A percentile compares a stretch with the other conserved stretches of the same genome.
Conservation (phyloP, 2,888 invertebrate species). For the Lasioglossum malachurum region DNA sequence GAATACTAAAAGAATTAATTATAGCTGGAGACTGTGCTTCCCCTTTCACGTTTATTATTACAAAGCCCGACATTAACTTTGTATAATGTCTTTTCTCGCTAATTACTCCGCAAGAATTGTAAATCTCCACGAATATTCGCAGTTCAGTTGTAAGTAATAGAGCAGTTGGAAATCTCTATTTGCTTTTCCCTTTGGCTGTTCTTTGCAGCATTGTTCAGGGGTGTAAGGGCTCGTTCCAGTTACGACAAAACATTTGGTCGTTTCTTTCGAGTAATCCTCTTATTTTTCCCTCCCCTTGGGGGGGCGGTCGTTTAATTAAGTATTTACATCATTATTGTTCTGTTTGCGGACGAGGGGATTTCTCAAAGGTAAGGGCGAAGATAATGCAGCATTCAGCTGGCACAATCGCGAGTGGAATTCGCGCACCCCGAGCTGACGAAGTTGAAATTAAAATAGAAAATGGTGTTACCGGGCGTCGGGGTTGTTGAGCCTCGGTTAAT, state of each 20-base stretch:
- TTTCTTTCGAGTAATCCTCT: constrained; percentile 10
- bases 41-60: background rate
- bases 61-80: background rate
- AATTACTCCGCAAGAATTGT: background rate
- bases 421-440: background rate
- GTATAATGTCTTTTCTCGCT: background rate
- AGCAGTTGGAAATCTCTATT: background rate
- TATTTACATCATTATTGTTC: constrained; percentile 25
- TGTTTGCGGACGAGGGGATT: background rate
- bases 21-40: background rate
- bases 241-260: constrained; percentile 27
- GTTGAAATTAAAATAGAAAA: constrained; percentile 21
- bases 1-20: background rate
- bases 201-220: constrained; percentile 21
- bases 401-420: background rate
- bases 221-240: constrained; percentile 15
- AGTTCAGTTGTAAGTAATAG: background rate
- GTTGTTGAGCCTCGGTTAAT: constrained; percentile 27
- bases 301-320: constrained; percentile 35
- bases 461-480: background rate
- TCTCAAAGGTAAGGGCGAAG: background rate
- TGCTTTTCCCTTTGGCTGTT: background rate
- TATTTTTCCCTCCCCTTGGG: background rate
- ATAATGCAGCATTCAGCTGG: background rate
- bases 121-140: background rate